These are phyloP conservation scores for Adelosebastes latens DNA, from an alignment of 2,797 vertebrate genomes.

Conservation along the genomic window DNA sequence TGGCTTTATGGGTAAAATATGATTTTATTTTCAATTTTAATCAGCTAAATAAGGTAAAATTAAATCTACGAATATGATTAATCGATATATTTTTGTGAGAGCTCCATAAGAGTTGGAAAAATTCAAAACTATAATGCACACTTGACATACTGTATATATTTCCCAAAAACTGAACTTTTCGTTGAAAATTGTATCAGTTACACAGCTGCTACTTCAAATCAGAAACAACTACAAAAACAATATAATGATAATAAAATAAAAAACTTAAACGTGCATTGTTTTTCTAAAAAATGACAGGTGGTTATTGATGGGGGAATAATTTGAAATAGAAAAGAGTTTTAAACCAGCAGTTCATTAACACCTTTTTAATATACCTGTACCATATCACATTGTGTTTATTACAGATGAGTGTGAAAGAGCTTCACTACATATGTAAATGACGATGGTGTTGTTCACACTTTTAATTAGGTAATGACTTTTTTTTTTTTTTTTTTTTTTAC, in stretches of 20 bases:
- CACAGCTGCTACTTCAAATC: background rate
- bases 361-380: slow-evolving; percentile 78
- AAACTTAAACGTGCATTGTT: background rate
- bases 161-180: background rate
- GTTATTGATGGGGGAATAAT: slow-evolving; percentile 62
- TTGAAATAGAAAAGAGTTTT: slow-evolving; percentile 59
- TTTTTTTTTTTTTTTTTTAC: slow-evolving; percentile 33
- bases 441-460: slow-evolving; percentile 79
- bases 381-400: slow-evolving; percentile 74
- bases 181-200: background rate
- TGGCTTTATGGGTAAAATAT: background rate
- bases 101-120: background rate
- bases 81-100: background rate
- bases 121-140: background rate
- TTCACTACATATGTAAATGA: slow-evolving; percentile 71
- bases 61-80: background rate
- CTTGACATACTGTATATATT: background rate
- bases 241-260: background rate
- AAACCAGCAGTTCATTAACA: slow-evolving; percentile 80
- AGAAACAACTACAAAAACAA: background rate
- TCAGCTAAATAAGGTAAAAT: background rate
- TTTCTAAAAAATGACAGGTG: slow-evolving; percentile 43
- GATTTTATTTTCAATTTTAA: background rate
- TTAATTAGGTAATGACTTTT: slow-evolving; percentile 78
- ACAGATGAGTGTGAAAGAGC: slow-evolving; percentile 71